phyloP scores from a whole-genome alignment of 2,113 vertebrate species.

The Protomyctophum bolini region DNA sequence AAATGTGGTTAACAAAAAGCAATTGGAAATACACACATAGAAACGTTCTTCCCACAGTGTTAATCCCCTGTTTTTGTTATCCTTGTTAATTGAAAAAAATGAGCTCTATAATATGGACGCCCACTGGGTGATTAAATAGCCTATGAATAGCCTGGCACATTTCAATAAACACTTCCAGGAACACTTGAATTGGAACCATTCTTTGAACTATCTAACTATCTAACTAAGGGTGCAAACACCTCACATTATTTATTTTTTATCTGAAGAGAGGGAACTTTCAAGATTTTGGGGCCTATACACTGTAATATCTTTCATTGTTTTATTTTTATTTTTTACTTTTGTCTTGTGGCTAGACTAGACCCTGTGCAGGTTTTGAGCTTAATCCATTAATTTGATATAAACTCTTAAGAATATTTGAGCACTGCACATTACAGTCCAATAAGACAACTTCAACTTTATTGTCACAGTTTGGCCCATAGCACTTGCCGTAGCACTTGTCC shows the following conservation, averaged over 20 bases:
- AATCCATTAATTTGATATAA: too few relatives aligned
- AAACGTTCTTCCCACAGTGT: conserved; percentile 33
- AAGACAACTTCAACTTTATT: too few relatives aligned
- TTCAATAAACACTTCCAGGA: conserved; percentile 64
- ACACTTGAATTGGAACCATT: conserved; percentile 42
- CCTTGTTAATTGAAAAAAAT: conserved; percentile 68
- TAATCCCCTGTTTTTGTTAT: conserved; percentile 67
- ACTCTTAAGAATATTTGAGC: too few relatives aligned
- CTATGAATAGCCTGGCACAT: conserved; percentile 32
- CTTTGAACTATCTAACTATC: conserved; percentile 43
- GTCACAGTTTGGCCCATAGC: too few relatives aligned
- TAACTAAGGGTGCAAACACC: conserved; percentile 39
- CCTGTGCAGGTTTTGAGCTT: too few relatives aligned
- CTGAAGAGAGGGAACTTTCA: conserved; percentile 36
- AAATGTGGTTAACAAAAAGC: neutral
- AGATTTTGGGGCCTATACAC: too few relatives aligned
- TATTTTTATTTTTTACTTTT: too few relatives aligned
- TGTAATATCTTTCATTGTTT: too few relatives aligned
- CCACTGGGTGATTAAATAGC: conserved; percentile 60
- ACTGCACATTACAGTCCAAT: too few relatives aligned
- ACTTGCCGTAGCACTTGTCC: too few relatives aligned
- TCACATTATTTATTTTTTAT: conserved; percentile 17
- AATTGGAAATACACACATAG: conserved; percentile 33
- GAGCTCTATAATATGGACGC: conserved; percentile 58
- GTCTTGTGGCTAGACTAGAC: too few relatives aligned